Base-by-base conservation (phyloP, 2,797 vertebrate genomes). In the Psittacula derbiana region DNA sequence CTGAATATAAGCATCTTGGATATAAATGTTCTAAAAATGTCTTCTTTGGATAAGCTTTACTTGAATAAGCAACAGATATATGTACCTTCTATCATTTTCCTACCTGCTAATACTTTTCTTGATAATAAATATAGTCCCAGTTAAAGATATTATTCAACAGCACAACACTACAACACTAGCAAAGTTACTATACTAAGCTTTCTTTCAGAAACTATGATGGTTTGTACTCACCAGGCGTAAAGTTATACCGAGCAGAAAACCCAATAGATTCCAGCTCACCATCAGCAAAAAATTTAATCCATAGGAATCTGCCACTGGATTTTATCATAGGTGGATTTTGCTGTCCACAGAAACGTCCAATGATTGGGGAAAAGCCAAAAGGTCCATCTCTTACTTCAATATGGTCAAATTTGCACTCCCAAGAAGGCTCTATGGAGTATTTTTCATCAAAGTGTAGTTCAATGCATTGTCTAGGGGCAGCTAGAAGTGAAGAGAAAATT, bases 371-470 rank as follows among this genome's bases (percentile, higher is more conserved):
- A 98, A 99, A 99, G 97, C 98, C 98, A 97, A 99, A 99, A 66
- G 99, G 99, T 98, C 99, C 99, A 97, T 99, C 99, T 93, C 99
- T 98, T 80, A 99, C 99, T 98, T 99, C 99, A 86, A 99, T 99
- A 90, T 99, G 99, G 97, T 99, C 99, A 98, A 99, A 99, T 99
- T 99, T 99, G 98, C 99, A 99, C 98, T 99, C 99, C 99, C 99
- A 99, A 92, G 99, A 99, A 84, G 99, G 99, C 96, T 99, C 99
- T 92, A 99, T 99, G 72, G 99, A 99, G 97, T 99, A 99, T 94
- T 98, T 99, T 98, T 99, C 99, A 97, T 99, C 99, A 97, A 99
- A 99, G 96, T 99, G 98, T 73, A 99, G 98, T 97, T 99, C 99
- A 91, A 99, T 99, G 95, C 99, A 99, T 98, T 99, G 99, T 98